Conservation (phyloP, 1,140 invertebrate genomes). For the Aphis gossypii region DNA sequence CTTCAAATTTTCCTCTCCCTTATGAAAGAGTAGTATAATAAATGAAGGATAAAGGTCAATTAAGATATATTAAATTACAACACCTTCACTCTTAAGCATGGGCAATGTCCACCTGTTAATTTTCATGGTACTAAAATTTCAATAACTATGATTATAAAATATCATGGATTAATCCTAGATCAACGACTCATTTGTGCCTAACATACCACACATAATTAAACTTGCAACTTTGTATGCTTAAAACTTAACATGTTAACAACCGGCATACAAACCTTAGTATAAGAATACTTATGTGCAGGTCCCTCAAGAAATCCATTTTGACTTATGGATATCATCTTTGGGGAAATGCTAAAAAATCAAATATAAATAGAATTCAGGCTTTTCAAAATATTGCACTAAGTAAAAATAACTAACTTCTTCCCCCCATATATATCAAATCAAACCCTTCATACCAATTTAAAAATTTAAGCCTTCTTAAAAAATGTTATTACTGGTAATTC, state of each 20-base stretch:
- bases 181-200: slow-evolving; percentile 1
- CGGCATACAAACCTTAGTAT: slow-evolving; percentile 61
- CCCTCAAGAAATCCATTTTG: slow-evolving; percentile 63
- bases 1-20: neutral
- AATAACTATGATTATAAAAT: neutral
- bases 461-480: no score
- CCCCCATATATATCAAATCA: slow-evolving; percentile 35
- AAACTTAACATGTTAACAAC: slow-evolving; percentile 60
- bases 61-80: slow-evolving; percentile 59
- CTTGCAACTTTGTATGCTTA: slow-evolving; percentile 14
- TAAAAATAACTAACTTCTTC: slow-evolving; percentile 7
- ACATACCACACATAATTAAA: slow-evolving; percentile 54
- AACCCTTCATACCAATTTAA: neutral
- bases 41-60: slow-evolving; percentile 62
- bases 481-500: no score
- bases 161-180: slow-evolving; percentile 55
- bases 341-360: slow-evolving; percentile 55
- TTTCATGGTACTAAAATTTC: no score
- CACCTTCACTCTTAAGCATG: slow-evolving; percentile 43
- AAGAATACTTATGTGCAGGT: slow-evolving; percentile 62
- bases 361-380: slow-evolving; percentile 42
- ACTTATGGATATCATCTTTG: slow-evolving; percentile 63
- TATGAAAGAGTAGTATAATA: slow-evolving; percentile 60
- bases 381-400: slow-evolving; percentile 49
- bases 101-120: neutral